Evolutionary conservation across 2,113 vertebrate species (phyloP), one percentile per base, ranked within the genome.

Genomic region (Prolemur simus): DNA sequence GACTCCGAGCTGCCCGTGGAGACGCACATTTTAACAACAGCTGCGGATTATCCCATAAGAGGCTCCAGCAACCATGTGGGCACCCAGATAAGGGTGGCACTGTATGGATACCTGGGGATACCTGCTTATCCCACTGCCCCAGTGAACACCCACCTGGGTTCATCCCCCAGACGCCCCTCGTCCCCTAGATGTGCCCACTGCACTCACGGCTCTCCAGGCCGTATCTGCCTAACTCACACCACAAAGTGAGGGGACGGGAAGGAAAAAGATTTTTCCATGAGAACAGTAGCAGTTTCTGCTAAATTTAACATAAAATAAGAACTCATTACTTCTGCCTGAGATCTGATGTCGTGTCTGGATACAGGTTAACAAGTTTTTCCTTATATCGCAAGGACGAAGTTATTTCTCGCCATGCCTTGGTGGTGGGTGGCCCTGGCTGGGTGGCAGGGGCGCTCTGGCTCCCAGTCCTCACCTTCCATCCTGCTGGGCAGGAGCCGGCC

Each of bases 301-400:
- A 97, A 96, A 95, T 97, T 92, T 91, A 97, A 94, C 95, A 54
- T 66, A 83, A 95, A 92, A 66, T 42, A 78, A 60, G 81, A 90
- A 54, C 95, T 78, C 93, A 85, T 96, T 88, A 82, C 73, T 82
- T 76, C 58, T 37, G 93, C 39, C 92, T 93, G 83, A 81, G 81
- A 81, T 90, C 96, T 27, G 80, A 87, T 52, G 77, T 60, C 37
- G 8, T 9, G 34, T 90, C 85, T 92, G 93, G 23, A 45, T 66
- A 4, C 20, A 27, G 83, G 96, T 89, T 95, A 95, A 96, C 73
- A 83, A 87, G 71, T 23, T 88, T 78, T 29, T 58, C 88, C 71
- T 85, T 42, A 14, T 1, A 32, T 37, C 58, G 77, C 47, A 23
- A 84, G 49, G 95, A 60, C 66, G 92, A 56, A 39, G 92, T 68